Base-by-base conservation (phyloP, 2,888 invertebrate genomes). In the Trypoxylon attenuatum region DNA sequence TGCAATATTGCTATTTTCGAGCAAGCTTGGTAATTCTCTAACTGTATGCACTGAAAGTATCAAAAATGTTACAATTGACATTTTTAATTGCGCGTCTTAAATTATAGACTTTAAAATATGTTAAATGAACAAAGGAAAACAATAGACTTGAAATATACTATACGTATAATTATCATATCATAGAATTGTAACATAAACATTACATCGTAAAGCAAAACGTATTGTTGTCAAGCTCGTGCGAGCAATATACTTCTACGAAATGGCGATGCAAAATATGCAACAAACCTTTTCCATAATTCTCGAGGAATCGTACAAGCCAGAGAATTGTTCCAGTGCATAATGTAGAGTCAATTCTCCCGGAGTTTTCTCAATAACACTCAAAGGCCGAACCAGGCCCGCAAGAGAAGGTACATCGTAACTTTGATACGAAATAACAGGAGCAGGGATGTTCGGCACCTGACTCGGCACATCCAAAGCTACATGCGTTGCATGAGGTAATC, bases 401-500 rank as follows among this genome's bases (percentile, higher is more conserved):
- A 87, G 63, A 13, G 86, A 82, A 3, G 82, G 76, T 2, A 82
- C 71, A 29, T 85, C 85, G 33, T 83, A 86, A 54, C 82, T 84
- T 57, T 83, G 85, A 78, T 85, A 88, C 38, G 85, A 87, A 59
- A 87, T 87, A 21, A 83, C 80, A 13, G 87, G 84, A 2, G 82
- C 80, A 8, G 88, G 88, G 60, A 88, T 83, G 63, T 82, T 82
- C n/a, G 85, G 81, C 15, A 88, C 87, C 76, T 87, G 87, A 71
- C 81, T 83, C 10, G 88, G 88, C 2, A 83, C 77, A 33, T 88
- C 88, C 52, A 86, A 73, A 19, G 83, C 83, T 49, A 84, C 76
- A 27, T 87, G 84, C 13, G 82, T 77, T 0, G 84, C 79, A 57
- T 87, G 87, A 29, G 93, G 92, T 52, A 93, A 89, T 84, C 92